Base-by-base conservation (phyloP, 2,888 invertebrate species). In the Tuberolachnus salignus region DNA sequence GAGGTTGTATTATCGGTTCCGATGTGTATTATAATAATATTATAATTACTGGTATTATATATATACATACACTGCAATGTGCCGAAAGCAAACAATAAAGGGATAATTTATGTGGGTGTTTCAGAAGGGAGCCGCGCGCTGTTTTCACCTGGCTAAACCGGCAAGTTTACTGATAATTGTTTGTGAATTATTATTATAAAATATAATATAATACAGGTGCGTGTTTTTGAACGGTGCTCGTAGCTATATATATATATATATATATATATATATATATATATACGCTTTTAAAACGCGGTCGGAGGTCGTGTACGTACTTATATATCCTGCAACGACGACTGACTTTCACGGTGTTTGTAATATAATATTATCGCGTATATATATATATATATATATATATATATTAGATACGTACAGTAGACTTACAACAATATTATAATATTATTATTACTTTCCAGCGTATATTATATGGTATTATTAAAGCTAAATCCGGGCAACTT, bases 161-260 rank as follows among this genome's bases (percentile, higher is more conserved):
- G 34, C 34, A 49, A 72, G 61, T 72, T 72, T 34, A 49, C 72
- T 49, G 61, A 72, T 72, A 61, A 61, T 72, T 72, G 46, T 71
- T 71, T 46, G 44, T 46, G 46, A 46, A 71, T 34, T 61, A 51
- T 51, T 34, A 34, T 34, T 34, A 34, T 34, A 34, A 34, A 34
- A 34, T 34, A 34, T 34, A 51, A 51, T 34, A 34, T 6, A 34
- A 49, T 72, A 61, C 72, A 34, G 61, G 10, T 19, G 59, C 42
- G 11, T 55, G 61, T 49, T 61, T 59, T 21, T 72, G 72, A 61
- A 61, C 34, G 61, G 14, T 19, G 34, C 69, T 34, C 42, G 34
- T n/a, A 53, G 4, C 13, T 59, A 16, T 59, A 26, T 57, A 14
- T 1, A 6, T 44, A 49, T 46, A 14, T 66, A 23, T 23, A 49